Evolutionary conservation across 2,888 invertebrate genomes (phyloP).

Genomic region (Chrysotoxum bicinctum): DNA sequence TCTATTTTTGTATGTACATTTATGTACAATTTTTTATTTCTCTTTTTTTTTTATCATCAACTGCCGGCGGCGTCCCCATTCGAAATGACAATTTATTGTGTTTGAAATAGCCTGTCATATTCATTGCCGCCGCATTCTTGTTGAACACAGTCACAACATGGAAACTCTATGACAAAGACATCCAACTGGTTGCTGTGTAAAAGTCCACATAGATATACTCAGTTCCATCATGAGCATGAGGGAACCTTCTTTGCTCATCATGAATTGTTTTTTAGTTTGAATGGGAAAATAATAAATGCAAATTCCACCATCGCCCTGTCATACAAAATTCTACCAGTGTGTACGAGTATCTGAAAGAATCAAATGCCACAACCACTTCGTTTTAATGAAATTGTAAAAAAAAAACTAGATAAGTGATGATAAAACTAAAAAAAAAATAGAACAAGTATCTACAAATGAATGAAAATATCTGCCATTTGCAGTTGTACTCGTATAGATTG

Average conservation of each 20-base stretch:
- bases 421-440: conserved; percentile 32
- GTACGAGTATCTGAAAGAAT: conserved; percentile 39
- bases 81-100: conserved; percentile 55
- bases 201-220: background rate
- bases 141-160: conserved; percentile 42
- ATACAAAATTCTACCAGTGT: background rate
- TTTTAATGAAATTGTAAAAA: conserved; percentile 57
- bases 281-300: conserved; percentile 36
- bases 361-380: conserved; percentile 48
- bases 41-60: background rate
- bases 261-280: conserved; percentile 30
- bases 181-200: conserved; percentile 13
- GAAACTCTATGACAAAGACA: conserved; percentile 39
- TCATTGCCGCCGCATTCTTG: conserved; percentile 40
- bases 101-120: conserved; percentile 50
- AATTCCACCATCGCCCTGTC: conserved; percentile 16
- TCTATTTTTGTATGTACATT: background rate
- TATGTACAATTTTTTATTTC: background rate
- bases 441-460: conserved; percentile 33
- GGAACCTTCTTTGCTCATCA: conserved; percentile 28
- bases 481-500: background rate
- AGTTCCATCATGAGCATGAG: conserved; percentile 17
- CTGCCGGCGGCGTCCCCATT: conserved; percentile 21
- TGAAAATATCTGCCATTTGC: conserved; percentile 40
- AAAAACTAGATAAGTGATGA: conserved; percentile 23